Evolutionary conservation across 2,888 invertebrate genomes (phyloP).

Genomic region (Macaria liturata): DNA sequence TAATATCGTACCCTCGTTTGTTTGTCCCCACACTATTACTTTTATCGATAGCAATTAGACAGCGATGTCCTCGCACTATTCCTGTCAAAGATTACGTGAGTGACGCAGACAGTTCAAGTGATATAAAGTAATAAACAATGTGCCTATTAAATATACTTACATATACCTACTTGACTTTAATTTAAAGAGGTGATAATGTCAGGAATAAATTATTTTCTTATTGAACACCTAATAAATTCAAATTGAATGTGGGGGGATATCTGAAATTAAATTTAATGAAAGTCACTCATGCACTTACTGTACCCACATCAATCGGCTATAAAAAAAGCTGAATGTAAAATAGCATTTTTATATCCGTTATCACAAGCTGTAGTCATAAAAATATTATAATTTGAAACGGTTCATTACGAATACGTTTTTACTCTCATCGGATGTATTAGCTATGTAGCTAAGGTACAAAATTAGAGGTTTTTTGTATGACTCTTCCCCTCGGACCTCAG

Average conservation of each 20-base stretch:
- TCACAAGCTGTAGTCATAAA: too few species aligned
- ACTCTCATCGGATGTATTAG: too few species aligned
- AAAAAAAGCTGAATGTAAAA: too few species aligned
- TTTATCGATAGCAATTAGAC: conserved; percentile 50
- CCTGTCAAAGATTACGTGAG: conserved; percentile 39
- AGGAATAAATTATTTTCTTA: conserved; percentile 1
- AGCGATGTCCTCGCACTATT: conserved; percentile 40
- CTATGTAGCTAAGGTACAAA: too few species aligned
- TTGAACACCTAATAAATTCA: background rate
- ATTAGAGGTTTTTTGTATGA: too few species aligned
- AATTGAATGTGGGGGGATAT: background rate
- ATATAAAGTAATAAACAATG: conserved; percentile 27
- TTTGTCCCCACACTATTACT: conserved; percentile 25
- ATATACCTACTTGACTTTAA: conserved; percentile 6
- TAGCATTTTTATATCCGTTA: too few species aligned
- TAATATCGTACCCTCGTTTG: background rate
- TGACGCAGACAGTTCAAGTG: conserved; percentile 34
- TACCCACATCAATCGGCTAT: too few species aligned
- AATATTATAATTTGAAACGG: too few species aligned
- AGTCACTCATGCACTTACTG: too few species aligned
- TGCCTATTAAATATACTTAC: conserved; percentile 9
- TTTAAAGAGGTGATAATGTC: conserved; percentile 1
- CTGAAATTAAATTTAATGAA: background rate
- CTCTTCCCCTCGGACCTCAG: too few species aligned
- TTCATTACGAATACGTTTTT: too few species aligned